A percentile compares a stretch with the other conserved stretches of the same genome.
Evolutionary conservation across 2,113 vertebrate genomes (phyloP).

Genomic region (Hippocampus abdominalis): DNA sequence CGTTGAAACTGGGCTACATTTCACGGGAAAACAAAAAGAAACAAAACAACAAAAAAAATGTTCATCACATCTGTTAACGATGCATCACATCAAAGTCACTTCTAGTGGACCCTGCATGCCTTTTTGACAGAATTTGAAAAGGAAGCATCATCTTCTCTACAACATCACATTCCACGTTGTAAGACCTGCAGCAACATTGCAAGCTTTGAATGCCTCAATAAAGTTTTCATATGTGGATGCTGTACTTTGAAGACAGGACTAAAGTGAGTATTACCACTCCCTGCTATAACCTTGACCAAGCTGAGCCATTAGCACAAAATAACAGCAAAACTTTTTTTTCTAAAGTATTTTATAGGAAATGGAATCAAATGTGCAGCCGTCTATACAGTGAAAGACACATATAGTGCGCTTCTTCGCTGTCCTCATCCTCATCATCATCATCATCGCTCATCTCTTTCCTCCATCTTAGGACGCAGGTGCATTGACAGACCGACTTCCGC

Average conservation of each 20-base stretch:
- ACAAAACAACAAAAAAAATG: conserved; percentile 6
- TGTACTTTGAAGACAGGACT: neutral
- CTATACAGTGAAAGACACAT: neutral
- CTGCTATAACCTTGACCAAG: neutral
- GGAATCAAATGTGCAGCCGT: neutral
- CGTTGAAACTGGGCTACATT: conserved; percentile 49
- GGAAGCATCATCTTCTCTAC: too few species aligned
- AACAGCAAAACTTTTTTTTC: neutral
- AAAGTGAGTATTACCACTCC: neutral
- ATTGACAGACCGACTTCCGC: conserved; percentile 59
- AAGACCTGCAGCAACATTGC: neutral
- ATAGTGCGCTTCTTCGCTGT: conserved; percentile 2
- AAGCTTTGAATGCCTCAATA: neutral
- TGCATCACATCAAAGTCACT: neutral
- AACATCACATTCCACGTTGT: neutral
- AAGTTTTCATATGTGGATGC: neutral
- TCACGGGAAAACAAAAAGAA: conserved; percentile 30
- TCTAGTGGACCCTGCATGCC: neutral
- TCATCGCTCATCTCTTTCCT: conserved; percentile 69
- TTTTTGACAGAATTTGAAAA: neutral
- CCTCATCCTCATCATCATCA: conserved; percentile 36
- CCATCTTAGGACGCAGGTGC: conserved; percentile 79
- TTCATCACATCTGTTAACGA: neutral
- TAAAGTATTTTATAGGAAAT: neutral
- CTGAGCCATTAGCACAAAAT: neutral